Evolutionary conservation across 2,888 invertebrate species (phyloP), one percentile per base, ranked within the genome.

Genomic region (Drosophila incognita): DNA sequence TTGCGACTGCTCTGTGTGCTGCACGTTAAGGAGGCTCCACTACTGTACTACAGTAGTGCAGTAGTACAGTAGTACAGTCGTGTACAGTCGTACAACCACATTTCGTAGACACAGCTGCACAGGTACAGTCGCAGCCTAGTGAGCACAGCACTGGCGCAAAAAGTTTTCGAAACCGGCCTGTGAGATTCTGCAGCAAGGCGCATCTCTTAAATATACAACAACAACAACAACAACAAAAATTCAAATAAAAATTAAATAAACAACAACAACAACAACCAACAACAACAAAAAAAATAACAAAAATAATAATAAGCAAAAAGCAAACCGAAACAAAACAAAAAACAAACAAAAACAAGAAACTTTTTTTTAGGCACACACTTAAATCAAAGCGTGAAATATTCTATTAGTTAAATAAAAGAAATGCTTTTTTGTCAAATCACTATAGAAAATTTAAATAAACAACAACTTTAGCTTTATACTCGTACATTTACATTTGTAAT

Each of bases 401-500:
- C 84, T 77, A 89, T 85, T 87, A 85, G 84, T 76, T 84, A 87
- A 75, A 74, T 65, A 62, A 87, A 75, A 81, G 81, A 87, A 91
- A 89, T 87, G 91, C 92, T 92, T 92, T 91, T 92, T 92, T 92
- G 92, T 92, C 91, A 90, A 92, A 84, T 92, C 92, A 87, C 87
- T 86, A 85, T 83, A 81, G 67, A 62, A 73, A 68, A 71, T 51
- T 53, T 76, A 74, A 76, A 85, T 82, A 78, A 87, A 87, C 72
- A 89, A 87, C 77, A 88, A 90, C 81, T 82, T 82, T 89, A 87
- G 90, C 90, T 87, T 87, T 87, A 87, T 90, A 86, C 82, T 88
- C 89, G 82, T 85, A 87, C 83, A 88, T 82, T 76, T 80, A 79
- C 82, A 82, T 90, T 85, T 90, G 89, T 88, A 87, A 90, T 83